phyloP scores from a whole-genome alignment of 2,113 vertebrate species.

The Neoarius graeffei region DNA sequence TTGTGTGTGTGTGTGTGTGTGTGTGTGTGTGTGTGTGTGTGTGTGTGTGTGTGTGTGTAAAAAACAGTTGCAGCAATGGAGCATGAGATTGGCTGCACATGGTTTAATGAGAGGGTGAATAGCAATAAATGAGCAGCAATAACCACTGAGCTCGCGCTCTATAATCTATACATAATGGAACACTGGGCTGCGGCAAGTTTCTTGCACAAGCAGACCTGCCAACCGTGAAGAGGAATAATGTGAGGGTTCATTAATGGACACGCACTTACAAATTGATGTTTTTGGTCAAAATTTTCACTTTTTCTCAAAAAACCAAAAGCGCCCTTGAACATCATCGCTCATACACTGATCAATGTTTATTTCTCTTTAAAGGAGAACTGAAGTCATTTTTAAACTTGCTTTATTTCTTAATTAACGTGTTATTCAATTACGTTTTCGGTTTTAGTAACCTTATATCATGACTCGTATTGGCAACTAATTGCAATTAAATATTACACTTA shows the following conservation, averaged over 20 bases:
- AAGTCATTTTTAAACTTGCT: too few relatives aligned
- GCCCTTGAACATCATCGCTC: background rate
- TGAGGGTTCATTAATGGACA: background rate
- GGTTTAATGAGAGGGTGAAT: background rate
- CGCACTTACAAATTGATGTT: too few relatives aligned
- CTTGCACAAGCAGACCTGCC: background rate
- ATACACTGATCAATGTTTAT: background rate
- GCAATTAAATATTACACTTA: too few relatives aligned
- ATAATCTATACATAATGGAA: background rate
- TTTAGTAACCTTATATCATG: too few relatives aligned
- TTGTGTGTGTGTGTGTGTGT: background rate
- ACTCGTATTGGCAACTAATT: too few relatives aligned
- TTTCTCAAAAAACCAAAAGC: background rate
- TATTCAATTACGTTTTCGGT: too few relatives aligned
- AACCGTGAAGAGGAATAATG: background rate
- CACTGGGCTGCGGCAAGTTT: background rate
- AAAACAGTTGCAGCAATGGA: background rate
- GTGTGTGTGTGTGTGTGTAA: conserved; percentile 1
- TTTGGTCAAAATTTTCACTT: background rate
- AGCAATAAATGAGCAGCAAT: background rate
- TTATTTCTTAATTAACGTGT: too few relatives aligned
- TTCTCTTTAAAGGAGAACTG: too few relatives aligned
- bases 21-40: background rate
- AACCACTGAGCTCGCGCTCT: background rate
- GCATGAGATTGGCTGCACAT: background rate